A percentile compares a stretch with the other conserved stretches of the same genome.
Conservation (phyloP, 2,113 vertebrate genomes). For the Chrysemys picta region DNA sequence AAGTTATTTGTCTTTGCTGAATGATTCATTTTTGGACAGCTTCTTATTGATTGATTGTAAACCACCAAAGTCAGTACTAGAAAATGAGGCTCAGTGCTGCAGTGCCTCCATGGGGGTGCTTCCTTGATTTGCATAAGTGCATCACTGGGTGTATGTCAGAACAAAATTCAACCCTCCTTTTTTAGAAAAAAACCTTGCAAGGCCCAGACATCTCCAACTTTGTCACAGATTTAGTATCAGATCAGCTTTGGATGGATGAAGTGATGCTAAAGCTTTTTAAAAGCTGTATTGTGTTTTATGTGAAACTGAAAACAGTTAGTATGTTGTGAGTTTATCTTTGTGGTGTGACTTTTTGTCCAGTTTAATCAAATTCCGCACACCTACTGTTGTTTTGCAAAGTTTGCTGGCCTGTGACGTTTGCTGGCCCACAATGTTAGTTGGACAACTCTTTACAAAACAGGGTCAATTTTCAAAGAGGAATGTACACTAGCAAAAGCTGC, state of each 20-base stretch:
- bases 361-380: slow-evolving; percentile 69
- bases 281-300: background rate
- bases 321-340: slow-evolving; percentile 51
- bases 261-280: slow-evolving; percentile 36
- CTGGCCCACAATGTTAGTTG: background rate
- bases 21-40: background rate
- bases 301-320: slow-evolving; percentile 51
- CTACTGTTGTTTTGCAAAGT: slow-evolving; percentile 56
- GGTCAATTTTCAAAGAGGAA: slow-evolving; percentile 68
- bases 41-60: background rate
- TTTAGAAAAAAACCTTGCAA: background rate
- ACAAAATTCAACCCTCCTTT: background rate
- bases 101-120: background rate
- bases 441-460: slow-evolving; percentile 64
- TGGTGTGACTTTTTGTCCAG: slow-evolving; percentile 69
- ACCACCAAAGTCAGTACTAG: background rate
- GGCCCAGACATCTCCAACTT: background rate
- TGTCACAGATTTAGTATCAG: background rate
- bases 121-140: background rate
- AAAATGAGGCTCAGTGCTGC: background rate
- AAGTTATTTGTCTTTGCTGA: background rate
- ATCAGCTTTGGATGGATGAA: background rate
- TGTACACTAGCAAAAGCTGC: slow-evolving; percentile 60
- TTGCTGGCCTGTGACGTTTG: slow-evolving; percentile 62
- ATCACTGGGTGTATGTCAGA: background rate